Evolutionary conservation across 2,113 vertebrate species (phyloP).

Genomic region (Anguilla rostrata): DNA sequence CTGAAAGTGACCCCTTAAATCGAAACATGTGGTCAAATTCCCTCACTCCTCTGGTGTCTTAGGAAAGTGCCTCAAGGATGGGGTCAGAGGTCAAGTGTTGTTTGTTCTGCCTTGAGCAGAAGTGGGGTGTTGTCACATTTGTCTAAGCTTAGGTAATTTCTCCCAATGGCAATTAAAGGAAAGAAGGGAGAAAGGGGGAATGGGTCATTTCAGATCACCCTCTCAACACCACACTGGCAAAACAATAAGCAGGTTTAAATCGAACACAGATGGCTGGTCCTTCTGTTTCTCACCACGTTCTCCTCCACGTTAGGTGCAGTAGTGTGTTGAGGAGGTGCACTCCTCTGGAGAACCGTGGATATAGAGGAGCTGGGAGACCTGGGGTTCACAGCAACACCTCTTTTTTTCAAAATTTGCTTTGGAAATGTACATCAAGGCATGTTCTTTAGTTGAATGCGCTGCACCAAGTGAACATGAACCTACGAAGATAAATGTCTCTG

Average conservation of each 20-base stretch:
- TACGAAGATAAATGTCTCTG: background rate
- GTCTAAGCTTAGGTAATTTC: background rate
- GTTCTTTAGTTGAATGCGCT: background rate
- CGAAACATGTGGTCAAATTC: background rate
- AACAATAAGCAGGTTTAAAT: background rate
- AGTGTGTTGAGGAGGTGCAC: background rate
- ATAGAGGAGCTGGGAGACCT: too few relatives aligned
- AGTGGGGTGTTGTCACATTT: background rate
- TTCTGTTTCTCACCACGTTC: background rate
- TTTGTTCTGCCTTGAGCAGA: background rate
- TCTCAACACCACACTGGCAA: background rate
- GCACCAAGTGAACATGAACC: background rate
- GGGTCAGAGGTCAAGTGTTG: background rate
- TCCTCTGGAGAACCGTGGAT: too few relatives aligned
- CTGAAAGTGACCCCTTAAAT: constrained; percentile 2
- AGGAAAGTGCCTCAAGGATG: background rate
- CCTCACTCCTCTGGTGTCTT: background rate
- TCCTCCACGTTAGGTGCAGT: background rate
- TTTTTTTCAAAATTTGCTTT: background rate
- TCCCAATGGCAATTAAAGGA: background rate
- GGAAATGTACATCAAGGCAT: background rate
- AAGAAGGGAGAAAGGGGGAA: background rate
- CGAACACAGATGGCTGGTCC: background rate
- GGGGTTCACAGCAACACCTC: too few relatives aligned
- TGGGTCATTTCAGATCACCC: background rate